phyloP scores from a whole-genome alignment of 2,113 vertebrate species.

The Anser brachyrhynchus region DNA sequence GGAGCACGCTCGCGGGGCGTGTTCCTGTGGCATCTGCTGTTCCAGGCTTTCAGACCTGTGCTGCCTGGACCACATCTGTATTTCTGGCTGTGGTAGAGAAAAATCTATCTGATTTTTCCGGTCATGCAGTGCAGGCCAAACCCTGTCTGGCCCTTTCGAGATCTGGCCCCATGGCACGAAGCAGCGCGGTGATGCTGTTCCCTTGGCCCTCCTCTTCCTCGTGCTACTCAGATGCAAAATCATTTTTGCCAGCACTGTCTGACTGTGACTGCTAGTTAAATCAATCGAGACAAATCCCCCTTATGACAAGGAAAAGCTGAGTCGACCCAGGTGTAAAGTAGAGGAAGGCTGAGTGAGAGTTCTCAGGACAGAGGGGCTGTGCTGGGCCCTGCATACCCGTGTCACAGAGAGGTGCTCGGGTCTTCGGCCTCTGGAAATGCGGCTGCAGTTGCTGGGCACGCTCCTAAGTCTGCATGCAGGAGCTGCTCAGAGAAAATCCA shows the following conservation, averaged over 20 bases:
- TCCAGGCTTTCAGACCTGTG: not conserved
- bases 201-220: not conserved
- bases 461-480: not conserved
- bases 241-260: not conserved
- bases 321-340: not conserved
- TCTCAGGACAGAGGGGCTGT: not conserved
- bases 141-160: rapidly evolving
- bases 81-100: not conserved
- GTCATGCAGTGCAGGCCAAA: not conserved
- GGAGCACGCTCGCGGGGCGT: rapidly evolving
- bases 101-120: too few relatives aligned
- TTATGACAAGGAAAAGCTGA: not conserved
- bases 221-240: not conserved
- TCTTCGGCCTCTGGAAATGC: not conserved
- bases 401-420: rapidly evolving
- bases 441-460: rapidly evolving
- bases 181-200: not conserved
- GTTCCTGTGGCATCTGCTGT: not conserved
- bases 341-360: not conserved
- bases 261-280: not conserved
- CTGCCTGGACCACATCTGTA: not conserved
- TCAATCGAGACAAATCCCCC: not conserved
- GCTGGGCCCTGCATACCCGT: too few relatives aligned
- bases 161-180: too few relatives aligned
- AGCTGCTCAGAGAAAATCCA: not conserved